phyloP scores from a whole-genome alignment of 2,888 invertebrate genomes.

The Dicranocentrus wangi region DNA sequence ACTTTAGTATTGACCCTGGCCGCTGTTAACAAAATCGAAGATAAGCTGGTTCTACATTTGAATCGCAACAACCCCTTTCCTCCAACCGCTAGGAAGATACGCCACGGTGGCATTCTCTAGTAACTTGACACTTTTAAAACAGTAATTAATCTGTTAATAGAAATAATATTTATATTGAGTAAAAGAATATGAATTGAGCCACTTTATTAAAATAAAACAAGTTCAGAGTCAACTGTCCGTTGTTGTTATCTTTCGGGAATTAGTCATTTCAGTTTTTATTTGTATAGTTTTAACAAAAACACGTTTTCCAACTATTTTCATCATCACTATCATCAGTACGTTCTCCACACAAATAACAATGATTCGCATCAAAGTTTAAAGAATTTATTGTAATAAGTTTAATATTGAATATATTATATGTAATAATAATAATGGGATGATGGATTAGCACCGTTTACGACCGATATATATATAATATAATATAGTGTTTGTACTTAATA shows the following conservation, averaged over 20 bases:
- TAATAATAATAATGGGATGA: slow-evolving; percentile 46
- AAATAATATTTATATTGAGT: background rate
- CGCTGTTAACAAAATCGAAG: slow-evolving; percentile 89
- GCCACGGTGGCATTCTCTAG: background rate
- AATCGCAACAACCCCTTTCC: slow-evolving; percentile 77
- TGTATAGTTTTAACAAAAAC: slow-evolving; percentile 14
- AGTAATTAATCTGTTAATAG: background rate
- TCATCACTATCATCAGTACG: no score
- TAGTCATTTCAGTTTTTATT: slow-evolving; percentile 30
- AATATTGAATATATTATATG: slow-evolving; percentile 7
- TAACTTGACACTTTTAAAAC: no score
- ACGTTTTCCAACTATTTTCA: background rate
- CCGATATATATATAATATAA: slow-evolving; percentile 3
- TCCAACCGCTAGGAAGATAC: slow-evolving; percentile 28
- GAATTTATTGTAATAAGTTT: no score
- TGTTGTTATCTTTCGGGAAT: background rate
- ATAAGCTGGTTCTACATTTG: slow-evolving; percentile 82
- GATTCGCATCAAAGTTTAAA: no score
- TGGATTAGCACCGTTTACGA: slow-evolving; percentile 59
- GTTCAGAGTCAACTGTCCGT: no score
- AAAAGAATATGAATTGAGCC: background rate
- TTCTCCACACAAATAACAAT: no score
- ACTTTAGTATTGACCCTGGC: slow-evolving; percentile 90
- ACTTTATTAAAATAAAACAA: background rate
- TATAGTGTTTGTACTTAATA: slow-evolving; percentile 15